Base-by-base conservation (phyloP, 2,888 invertebrate genomes). In the Plagodis dolabraria region DNA sequence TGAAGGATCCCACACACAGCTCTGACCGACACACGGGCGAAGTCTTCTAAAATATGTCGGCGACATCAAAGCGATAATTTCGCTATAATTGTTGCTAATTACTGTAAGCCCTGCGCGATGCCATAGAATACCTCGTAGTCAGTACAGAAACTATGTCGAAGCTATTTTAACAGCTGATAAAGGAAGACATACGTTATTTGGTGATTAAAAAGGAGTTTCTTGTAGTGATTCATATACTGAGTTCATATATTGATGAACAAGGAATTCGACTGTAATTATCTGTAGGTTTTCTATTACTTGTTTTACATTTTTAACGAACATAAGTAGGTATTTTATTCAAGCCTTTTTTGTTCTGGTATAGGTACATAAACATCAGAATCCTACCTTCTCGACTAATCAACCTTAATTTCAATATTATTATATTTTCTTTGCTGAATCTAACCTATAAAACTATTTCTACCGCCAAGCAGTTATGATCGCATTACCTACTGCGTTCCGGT, bases 121-220 rank as follows among this genome's bases (percentile, higher is more conserved):
- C 67, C 70, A 65, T 73, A 71, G 74, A 36, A 36, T 48, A 76
- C 68, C 53, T 34, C 59, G 57, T 59, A 60, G 71, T 75, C 67
- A 64, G 11, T 57, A 48, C 0, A 4, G 40, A 22, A 58, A 50
- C 34, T 50, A 38, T 40, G 35, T 11, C 47, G 45, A 33, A 11
- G 53, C 53, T 53, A 56, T 49, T 53, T 54, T 56, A 53, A 51
- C 38, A n/a, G 46, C 42, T 40, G 12, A 50, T 44, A 40, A 53
- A 43, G 53, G 49, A 42, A 52, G 48, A 51, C 43, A 10, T 46
- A 48, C 10, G 49, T 53, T 59, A 53, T 46, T 33, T 44, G 12
- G 40, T 9, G 5, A 8, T 2, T 12, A 53, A 50, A 62, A 59
- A 57, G 36, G 12, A 45, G 7, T 5, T 35, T 33, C n/a, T 10